These are phyloP conservation scores for Limenitis camilla DNA, from an alignment of 2,888 invertebrate genomes.

Conservation along the genomic window DNA sequence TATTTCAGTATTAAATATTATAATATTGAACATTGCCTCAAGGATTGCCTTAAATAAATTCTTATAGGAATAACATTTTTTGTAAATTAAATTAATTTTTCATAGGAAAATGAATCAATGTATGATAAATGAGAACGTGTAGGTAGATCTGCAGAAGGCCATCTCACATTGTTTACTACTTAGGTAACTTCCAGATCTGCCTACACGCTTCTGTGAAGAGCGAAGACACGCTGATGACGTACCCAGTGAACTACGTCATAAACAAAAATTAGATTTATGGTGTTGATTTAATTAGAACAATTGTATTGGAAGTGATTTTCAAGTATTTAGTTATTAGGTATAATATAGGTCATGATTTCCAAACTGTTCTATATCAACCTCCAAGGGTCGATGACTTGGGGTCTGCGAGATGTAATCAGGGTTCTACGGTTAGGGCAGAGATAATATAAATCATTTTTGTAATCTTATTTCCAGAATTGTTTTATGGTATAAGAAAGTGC, in stretches of 20 bases:
- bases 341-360: background rate
- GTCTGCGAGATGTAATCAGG: too few species aligned
- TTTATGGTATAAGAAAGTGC: too few species aligned
- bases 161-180: constrained; percentile 21
- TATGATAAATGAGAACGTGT: constrained; percentile 13
- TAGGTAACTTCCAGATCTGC: constrained; percentile 23
- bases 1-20: too few species aligned
- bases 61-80: too few species aligned
- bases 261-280: constrained; percentile 11
- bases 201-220: constrained; percentile 18
- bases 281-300: constrained; percentile 3
- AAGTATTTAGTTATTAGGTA: background rate
- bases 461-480: too few species aligned
- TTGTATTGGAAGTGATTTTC: constrained; percentile 5
- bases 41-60: too few species aligned
- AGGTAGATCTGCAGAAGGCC: constrained; percentile 20
- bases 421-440: too few species aligned
- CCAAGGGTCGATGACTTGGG: too few species aligned
- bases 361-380: too few species aligned
- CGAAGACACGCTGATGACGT: constrained; percentile 20
- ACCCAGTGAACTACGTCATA: constrained; percentile 18
- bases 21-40: too few species aligned
- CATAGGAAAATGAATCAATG: constrained; percentile 10
- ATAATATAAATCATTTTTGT: too few species aligned
- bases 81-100: background rate